phyloP scores from a whole-genome alignment of 2,797 vertebrate species.

The Hipposideros larvatus region DNA sequence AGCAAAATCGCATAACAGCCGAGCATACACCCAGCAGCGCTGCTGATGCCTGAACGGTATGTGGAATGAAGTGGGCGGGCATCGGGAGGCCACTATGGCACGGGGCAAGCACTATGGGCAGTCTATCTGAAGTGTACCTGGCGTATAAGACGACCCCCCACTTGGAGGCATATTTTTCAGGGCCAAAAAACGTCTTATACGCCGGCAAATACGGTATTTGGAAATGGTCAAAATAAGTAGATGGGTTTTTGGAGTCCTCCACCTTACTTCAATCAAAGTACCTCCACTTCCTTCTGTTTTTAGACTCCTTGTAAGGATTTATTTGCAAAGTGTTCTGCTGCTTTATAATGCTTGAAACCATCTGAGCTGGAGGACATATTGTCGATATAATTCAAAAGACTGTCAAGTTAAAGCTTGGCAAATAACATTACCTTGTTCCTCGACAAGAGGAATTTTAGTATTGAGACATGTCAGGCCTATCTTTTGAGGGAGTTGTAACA shows the following conservation, averaged over 20 bases:
- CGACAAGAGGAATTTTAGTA: neutral
- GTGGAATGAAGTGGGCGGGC: too few relatives aligned
- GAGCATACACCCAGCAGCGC: too few relatives aligned
- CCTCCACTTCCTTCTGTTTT: neutral
- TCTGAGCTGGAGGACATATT: neutral
- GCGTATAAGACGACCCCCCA: too few relatives aligned
- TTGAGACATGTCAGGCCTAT: neutral
- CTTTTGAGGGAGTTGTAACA: slow-evolving; percentile 33
- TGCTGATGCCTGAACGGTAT: too few relatives aligned
- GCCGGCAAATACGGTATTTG: too few relatives aligned
- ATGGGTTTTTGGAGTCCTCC: neutral
- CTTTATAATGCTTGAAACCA: slow-evolving; percentile 28
- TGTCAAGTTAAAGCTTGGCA: neutral
- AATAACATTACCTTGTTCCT: neutral
- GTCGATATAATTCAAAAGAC: slow-evolving; percentile 29
- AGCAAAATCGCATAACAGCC: too few relatives aligned
- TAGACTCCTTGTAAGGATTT: neutral
- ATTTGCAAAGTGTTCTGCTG: slow-evolving; percentile 22
- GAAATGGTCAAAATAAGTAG: neutral
- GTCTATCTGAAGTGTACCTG: too few relatives aligned
- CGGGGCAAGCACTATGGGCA: too few relatives aligned
- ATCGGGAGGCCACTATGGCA: too few relatives aligned
- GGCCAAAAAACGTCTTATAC: too few relatives aligned
- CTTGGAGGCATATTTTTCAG: too few relatives aligned
- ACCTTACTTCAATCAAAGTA: neutral